phyloP scores from a whole-genome alignment of 2,888 invertebrate species.

The Eupithecia insigniata region DNA sequence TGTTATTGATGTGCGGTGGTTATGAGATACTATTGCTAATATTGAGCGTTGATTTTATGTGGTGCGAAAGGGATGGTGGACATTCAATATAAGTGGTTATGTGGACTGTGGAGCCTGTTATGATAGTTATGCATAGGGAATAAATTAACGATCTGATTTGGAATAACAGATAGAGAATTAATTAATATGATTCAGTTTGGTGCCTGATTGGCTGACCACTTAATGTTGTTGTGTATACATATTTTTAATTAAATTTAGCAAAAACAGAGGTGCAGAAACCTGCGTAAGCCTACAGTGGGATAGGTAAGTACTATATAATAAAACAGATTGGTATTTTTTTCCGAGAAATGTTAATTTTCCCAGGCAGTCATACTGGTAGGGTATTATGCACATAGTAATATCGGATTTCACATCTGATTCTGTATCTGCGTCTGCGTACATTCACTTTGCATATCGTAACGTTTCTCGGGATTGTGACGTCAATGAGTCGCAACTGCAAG shows the following conservation, averaged over 20 bases:
- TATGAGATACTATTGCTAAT: constrained; percentile 63
- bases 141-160: constrained; percentile 35
- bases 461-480: constrained; percentile 28
- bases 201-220: constrained; percentile 16
- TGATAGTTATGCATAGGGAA: constrained; percentile 31
- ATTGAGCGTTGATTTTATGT: constrained; percentile 57
- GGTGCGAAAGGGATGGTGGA: constrained; percentile 45
- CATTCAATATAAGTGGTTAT: constrained; percentile 34
- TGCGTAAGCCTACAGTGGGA: not conserved
- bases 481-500: constrained; percentile 21
- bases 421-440: constrained; percentile 13
- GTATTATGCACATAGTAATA: not conserved
- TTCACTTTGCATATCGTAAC: constrained; percentile 3
- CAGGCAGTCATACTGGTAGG: constrained; percentile 2
- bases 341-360: constrained; percentile 3
- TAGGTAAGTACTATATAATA: not conserved
- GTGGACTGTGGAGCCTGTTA: constrained; percentile 24
- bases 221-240: not conserved
- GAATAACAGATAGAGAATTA: constrained; percentile 29
- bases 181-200: constrained; percentile 28
- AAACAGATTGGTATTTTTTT: not conserved
- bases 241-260: not conserved
- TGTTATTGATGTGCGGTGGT: constrained; percentile 58
- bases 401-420: constrained; percentile 2
- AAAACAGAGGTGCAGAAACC: not conserved